Percentiles rank a stretch among this genome's conserved stretches.
Evolutionary conservation across 2,888 invertebrate genomes (phyloP).

Genomic region (Acleris emargana): DNA sequence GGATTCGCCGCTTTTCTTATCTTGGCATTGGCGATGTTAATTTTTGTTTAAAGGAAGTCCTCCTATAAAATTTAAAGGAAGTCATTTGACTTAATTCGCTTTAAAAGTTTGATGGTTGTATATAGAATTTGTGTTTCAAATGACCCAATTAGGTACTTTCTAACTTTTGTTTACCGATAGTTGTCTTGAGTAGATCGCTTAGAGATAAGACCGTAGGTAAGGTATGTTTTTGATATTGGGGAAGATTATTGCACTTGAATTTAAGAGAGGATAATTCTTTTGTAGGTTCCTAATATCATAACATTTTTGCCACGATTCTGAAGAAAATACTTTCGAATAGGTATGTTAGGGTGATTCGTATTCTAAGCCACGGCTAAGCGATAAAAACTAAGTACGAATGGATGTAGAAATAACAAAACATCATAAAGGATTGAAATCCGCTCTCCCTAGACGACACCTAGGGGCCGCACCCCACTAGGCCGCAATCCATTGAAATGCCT

Average conservation of each 20-base stretch:
- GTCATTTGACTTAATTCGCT: conserved; percentile 25
- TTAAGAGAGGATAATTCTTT: no score
- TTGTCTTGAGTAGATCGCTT: conserved; percentile 4
- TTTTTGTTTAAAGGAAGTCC: conserved; percentile 19
- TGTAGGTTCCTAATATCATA: neutral
- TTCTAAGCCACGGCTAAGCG: conserved; percentile 22
- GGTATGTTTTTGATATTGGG: no score
- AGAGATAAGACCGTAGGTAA: neutral
- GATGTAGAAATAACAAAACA: conserved; percentile 33
- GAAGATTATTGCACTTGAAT: no score
- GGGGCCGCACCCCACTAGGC: conserved; percentile 31
- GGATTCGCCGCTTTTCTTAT: conserved; percentile 21
- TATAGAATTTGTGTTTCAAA: conserved; percentile 13
- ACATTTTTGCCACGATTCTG: neutral
- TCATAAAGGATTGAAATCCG: conserved; percentile 37
- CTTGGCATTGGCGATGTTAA: conserved; percentile 13
- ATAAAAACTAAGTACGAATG: conserved; percentile 34
- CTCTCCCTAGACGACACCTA: conserved; percentile 26
- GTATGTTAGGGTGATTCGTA: conserved; percentile 1
- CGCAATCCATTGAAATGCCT: conserved; percentile 9
- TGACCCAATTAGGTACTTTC: conserved; percentile 9
- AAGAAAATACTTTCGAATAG: neutral
- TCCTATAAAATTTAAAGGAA: conserved; percentile 23
- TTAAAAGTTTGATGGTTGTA: conserved; percentile 15
- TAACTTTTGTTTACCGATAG: neutral